Percentiles rank a stretch among this genome's conserved stretches.
Conservation (phyloP, 2,113 vertebrate genomes). For the Malurus melanocephalus region DNA sequence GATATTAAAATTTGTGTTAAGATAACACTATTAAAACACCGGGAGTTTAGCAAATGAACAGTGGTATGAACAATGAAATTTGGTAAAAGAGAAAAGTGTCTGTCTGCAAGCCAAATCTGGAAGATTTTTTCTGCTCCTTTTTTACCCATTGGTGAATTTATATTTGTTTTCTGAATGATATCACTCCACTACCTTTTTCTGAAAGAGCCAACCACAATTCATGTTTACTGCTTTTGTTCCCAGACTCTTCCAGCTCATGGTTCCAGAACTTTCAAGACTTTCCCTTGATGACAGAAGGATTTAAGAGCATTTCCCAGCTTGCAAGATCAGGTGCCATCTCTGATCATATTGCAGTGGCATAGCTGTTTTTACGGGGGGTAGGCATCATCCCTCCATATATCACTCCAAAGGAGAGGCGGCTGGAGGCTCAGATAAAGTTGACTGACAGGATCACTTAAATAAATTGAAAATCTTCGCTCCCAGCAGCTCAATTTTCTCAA, state of each 20-base stretch:
- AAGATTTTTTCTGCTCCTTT: neutral
- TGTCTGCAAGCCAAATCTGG: neutral
- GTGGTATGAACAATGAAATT: neutral
- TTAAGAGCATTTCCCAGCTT: neutral
- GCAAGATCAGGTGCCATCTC: neutral
- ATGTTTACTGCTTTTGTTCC: neutral
- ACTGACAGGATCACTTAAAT: neutral
- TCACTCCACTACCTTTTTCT: neutral
- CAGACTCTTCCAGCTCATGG: neutral
- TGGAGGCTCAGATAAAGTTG: neutral
- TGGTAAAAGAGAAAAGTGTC: neutral
- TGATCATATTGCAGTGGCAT: accelerated
- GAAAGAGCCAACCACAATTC: neutral
- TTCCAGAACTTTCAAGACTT: neutral
- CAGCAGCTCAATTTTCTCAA: neutral
- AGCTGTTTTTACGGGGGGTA: neutral
- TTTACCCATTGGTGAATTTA: neutral
- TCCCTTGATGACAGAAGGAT: neutral
- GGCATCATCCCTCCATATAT: accelerated
- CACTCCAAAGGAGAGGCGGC: neutral
- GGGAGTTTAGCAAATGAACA: neutral
- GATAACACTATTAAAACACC: neutral
- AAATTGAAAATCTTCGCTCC: slow-evolving; percentile 2
- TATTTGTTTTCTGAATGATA: neutral
- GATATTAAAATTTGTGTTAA: neutral